These are phyloP conservation scores for Saccostrea cuccullata DNA, from an alignment of 1,140 invertebrate genomes.

Conservation along the genomic window DNA sequence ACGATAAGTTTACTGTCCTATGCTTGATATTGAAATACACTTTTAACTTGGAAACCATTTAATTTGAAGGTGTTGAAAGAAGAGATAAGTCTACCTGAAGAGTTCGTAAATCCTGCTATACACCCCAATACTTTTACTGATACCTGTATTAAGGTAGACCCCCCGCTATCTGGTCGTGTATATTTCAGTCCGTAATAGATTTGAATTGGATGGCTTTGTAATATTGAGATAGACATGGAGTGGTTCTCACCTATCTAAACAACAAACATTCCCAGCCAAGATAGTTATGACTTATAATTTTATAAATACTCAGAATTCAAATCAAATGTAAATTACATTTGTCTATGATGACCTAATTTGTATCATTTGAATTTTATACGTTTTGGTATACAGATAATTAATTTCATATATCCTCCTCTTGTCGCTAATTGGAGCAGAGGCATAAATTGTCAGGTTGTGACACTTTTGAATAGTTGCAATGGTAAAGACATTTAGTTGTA, in stretches of 20 bases:
- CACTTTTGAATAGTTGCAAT: no score
- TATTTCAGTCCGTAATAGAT: background rate
- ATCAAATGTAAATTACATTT: no score
- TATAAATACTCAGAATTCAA: no score
- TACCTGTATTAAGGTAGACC: background rate
- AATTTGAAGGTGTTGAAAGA: background rate
- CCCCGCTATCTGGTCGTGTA: background rate
- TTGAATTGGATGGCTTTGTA: constrained; percentile 9
- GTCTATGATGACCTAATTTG: no score
- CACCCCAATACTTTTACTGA: background rate
- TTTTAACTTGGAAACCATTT: background rate
- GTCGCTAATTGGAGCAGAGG: no score
- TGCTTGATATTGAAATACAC: background rate
- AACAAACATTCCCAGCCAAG: background rate
- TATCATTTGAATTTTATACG: no score
- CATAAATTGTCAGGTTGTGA: no score
- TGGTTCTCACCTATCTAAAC: background rate
- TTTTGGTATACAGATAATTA: no score
- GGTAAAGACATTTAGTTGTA: no score
- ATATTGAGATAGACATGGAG: background rate
- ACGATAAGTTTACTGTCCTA: no score
- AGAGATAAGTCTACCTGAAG: background rate
- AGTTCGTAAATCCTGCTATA: background rate
- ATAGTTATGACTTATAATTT: no score
- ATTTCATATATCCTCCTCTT: no score